Percentiles rank a stretch among this genome's conserved stretches.
Conservation (phyloP, 2,113 vertebrate species). For the Polyodon spathula region DNA sequence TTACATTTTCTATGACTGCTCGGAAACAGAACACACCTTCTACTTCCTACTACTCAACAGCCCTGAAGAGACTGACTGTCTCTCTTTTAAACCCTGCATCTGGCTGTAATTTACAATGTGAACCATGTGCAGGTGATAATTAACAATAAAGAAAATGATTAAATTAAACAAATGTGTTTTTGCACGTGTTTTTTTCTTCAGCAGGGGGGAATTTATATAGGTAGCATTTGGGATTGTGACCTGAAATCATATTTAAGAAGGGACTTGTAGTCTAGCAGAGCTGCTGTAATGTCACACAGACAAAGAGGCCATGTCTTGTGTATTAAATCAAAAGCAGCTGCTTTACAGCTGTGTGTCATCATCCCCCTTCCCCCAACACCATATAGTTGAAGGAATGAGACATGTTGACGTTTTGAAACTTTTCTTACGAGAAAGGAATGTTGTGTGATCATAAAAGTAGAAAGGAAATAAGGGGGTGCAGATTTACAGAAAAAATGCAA, state of each 20-base stretch:
- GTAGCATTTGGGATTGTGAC: background rate
- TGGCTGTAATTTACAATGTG: no score
- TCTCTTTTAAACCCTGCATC: no score
- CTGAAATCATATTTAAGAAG: no score
- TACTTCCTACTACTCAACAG: no score
- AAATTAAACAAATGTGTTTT: no score
- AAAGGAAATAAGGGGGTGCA: background rate
- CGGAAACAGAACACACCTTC: no score
- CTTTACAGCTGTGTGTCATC: slow-evolving; percentile 40
- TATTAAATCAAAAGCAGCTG: slow-evolving; percentile 56
- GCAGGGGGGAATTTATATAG: background rate
- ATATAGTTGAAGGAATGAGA: background rate
- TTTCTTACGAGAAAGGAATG: slow-evolving; percentile 12
- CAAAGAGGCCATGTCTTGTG: slow-evolving; percentile 53
- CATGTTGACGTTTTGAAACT: background rate
- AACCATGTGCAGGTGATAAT: no score
- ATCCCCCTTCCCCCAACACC: slow-evolving; percentile 6
- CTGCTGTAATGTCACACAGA: slow-evolving; percentile 37
- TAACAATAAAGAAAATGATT: no score
- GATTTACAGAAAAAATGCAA: background rate
- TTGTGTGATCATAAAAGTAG: background rate
- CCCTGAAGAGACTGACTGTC: no score
- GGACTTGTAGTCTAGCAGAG: slow-evolving; percentile 1
- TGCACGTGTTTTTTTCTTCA: background rate
- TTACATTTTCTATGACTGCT: background rate